Conservation (phyloP, 1,140 invertebrate species). For the Drosophila grimshawi region DNA sequence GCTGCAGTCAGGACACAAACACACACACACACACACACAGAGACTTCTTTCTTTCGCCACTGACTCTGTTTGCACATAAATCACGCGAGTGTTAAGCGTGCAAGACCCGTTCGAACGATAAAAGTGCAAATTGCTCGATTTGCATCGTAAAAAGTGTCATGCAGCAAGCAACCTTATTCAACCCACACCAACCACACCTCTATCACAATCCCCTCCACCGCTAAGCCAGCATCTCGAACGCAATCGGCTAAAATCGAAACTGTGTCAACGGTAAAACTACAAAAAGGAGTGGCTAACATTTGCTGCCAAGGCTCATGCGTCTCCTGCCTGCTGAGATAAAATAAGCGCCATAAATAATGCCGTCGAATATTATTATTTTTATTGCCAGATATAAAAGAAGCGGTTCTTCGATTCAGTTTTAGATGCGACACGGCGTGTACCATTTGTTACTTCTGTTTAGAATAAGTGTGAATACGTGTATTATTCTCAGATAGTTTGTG, state of each 20-base stretch:
- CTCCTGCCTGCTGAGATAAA: constrained; percentile 25
- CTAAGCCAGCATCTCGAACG: constrained; percentile 1
- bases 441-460: not conserved
- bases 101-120: constrained; percentile 67
- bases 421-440: constrained; percentile 28
- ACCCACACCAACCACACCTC: not conserved
- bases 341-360: constrained; percentile 49
- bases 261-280: constrained; percentile 63
- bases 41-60: not conserved
- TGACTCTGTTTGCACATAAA: constrained; percentile 52
- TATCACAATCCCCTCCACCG: not conserved
- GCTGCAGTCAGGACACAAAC: constrained; percentile 19
- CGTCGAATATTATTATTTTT: constrained; percentile 51
- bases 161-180: constrained; percentile 10
- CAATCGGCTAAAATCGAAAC: constrained; percentile 52
- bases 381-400: constrained; percentile 35
- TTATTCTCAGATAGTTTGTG: constrained; percentile 25
- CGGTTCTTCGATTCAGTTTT: constrained; percentile 21
- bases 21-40: not conserved
- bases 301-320: constrained; percentile 13
- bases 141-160: constrained; percentile 72
- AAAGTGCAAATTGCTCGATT: constrained; percentile 82
- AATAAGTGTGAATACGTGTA: constrained; percentile 20
- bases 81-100: constrained; percentile 72
- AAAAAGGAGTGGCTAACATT: constrained; percentile 60